Evolutionary conservation across 2,113 vertebrate species (phyloP).

Genomic region (Bothrops jararaca): DNA sequence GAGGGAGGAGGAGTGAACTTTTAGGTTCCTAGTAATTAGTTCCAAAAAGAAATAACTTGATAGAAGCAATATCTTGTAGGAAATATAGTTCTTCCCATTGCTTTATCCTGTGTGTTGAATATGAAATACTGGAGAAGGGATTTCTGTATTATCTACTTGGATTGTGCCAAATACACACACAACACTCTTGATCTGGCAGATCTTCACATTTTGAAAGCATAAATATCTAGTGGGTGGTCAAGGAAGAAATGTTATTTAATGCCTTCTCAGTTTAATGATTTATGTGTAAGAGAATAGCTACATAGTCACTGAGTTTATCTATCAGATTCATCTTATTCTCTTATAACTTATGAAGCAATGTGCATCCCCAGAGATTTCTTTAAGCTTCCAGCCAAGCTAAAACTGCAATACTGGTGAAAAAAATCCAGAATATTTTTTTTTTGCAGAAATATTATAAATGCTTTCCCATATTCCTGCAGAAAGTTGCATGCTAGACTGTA

Average conservation of each 20-base stretch:
- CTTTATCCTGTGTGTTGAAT: background rate
- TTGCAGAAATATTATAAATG: background rate
- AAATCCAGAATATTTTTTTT: background rate
- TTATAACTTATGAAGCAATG: background rate
- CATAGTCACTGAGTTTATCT: background rate
- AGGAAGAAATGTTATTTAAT: background rate
- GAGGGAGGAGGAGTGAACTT: background rate
- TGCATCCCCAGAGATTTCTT: background rate
- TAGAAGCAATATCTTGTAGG: background rate
- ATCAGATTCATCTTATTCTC: background rate
- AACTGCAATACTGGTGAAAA: background rate
- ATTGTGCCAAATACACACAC: background rate
- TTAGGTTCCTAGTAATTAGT: background rate
- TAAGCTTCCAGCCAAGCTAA: background rate
- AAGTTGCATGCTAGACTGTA: background rate
- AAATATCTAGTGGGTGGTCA: background rate
- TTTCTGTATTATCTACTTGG: background rate
- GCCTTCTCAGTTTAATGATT: background rate
- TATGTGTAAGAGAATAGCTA: background rate
- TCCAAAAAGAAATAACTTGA: background rate
- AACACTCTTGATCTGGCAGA: background rate
- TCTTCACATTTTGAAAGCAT: background rate
- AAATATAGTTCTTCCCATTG: slow-evolving; percentile 15
- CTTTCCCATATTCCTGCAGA: background rate
- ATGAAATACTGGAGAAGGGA: background rate